Evolutionary conservation across 2,113 vertebrate species (phyloP).

Genomic region (Aythya baeri): DNA sequence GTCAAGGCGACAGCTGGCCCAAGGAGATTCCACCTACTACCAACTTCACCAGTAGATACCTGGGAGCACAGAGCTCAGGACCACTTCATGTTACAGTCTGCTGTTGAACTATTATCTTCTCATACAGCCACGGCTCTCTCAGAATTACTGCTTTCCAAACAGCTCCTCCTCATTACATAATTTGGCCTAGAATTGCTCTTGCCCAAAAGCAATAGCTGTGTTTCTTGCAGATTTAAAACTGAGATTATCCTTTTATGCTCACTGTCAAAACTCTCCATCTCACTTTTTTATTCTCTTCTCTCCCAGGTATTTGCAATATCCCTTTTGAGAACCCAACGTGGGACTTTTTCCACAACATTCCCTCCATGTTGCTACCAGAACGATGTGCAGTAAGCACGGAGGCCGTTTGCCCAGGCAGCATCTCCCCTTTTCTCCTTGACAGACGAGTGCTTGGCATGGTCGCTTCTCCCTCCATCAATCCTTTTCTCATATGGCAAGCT

Average conservation of each 20-base stretch:
- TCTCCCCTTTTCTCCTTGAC: neutral
- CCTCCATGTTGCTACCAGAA: fast-evolving
- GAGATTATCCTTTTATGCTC: constrained; percentile 65
- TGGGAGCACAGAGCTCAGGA: neutral
- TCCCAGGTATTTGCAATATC: neutral
- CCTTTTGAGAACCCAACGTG: fast-evolving
- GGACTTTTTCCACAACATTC: neutral
- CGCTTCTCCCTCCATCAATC: neutral
- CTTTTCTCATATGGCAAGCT: neutral
- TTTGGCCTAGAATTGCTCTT: constrained; percentile 68
- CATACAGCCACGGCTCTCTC: neutral
- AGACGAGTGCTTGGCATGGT: fast-evolving
- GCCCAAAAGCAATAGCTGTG: constrained; percentile 72
- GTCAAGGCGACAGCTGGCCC: neutral
- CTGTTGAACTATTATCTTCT: neutral
- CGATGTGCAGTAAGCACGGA: fast-evolving
- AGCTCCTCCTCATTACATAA: constrained; percentile 70
- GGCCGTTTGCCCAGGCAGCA: fast-evolving
- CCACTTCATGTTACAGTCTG: neutral
- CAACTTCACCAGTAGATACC: neutral
- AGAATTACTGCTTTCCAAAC: constrained; percentile 18
- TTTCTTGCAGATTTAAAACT: constrained; percentile 68
- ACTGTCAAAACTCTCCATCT: neutral
- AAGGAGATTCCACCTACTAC: neutral
- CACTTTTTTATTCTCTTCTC: neutral